These are phyloP conservation scores for Myotis findleyi DNA, from an alignment of 2,797 vertebrate genomes.

Conservation along the genomic window DNA sequence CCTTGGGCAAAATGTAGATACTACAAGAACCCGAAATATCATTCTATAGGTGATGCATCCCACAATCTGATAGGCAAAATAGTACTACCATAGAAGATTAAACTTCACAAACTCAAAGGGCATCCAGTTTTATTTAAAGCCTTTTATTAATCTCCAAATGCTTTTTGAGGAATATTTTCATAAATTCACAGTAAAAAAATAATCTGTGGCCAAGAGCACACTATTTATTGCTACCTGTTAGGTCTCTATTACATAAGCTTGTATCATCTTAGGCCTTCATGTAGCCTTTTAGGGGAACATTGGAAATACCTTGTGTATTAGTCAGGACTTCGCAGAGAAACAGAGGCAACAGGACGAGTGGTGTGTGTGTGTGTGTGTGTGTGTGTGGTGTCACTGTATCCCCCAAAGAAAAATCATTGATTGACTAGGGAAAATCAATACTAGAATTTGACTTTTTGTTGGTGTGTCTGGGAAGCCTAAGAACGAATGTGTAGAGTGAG, in stretches of 20 bases:
- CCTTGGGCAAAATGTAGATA: conserved; percentile 1
- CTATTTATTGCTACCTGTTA: background rate
- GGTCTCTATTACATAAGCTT: conserved; percentile 14
- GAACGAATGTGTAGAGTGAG: background rate
- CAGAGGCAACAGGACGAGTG: background rate
- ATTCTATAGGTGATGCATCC: conserved; percentile 25
- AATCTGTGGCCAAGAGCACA: background rate
- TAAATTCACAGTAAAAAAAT: conserved; percentile 4
- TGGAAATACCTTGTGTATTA: background rate
- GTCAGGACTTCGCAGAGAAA: background rate
- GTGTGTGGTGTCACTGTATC: background rate
- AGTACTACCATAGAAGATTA: background rate
- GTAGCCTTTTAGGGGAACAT: background rate
- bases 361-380: background rate
- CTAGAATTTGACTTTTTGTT: conserved; percentile 26
- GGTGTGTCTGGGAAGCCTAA: background rate
- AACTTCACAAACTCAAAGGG: background rate
- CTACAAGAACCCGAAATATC: conserved; percentile 51
- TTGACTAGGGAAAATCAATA: background rate
- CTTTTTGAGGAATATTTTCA: conserved; percentile 35
- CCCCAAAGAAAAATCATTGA: background rate
- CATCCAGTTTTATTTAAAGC: background rate
- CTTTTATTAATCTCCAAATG: conserved; percentile 52
- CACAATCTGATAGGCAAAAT: conserved; percentile 34
- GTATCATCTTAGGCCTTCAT: background rate